These are phyloP conservation scores for Sceloporus undulatus DNA, from an alignment of 2,113 vertebrate genomes.

Conservation along the genomic window DNA sequence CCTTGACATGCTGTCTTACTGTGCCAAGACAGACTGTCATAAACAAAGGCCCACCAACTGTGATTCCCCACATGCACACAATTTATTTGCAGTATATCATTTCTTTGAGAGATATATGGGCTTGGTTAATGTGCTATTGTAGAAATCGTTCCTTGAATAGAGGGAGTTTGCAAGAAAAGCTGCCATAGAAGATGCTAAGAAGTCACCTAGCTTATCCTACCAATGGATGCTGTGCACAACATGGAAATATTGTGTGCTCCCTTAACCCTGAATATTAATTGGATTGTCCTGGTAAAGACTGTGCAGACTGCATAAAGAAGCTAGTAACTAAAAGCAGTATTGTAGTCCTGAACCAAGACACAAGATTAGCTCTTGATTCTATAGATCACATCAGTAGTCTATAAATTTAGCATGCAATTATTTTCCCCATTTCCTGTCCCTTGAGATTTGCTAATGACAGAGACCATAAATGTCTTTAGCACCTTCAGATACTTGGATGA, in stretches of 20 bases:
- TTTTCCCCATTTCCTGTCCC: not conserved
- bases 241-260: not conserved
- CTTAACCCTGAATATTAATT: not conserved
- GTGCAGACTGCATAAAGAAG: not conserved
- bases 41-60: too few relatives aligned
- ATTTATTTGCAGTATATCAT: not conserved
- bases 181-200: not conserved
- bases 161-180: not conserved
- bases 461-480: conserved; percentile 8
- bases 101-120: not conserved
- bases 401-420: not conserved
- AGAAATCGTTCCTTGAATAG: not conserved
- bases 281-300: not conserved
- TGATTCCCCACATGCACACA: too few relatives aligned
- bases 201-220: not conserved
- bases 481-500: not conserved
- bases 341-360: fast-evolving
- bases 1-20: too few relatives aligned
- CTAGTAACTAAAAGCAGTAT: not conserved
- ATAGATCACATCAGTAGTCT: fast-evolving
- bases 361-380: not conserved
- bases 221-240: not conserved
- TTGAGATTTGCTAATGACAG: not conserved
- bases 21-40: too few relatives aligned
- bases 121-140: not conserved